phyloP scores from a whole-genome alignment of 2,113 vertebrate genomes.

The Onychostoma macrolepis region DNA sequence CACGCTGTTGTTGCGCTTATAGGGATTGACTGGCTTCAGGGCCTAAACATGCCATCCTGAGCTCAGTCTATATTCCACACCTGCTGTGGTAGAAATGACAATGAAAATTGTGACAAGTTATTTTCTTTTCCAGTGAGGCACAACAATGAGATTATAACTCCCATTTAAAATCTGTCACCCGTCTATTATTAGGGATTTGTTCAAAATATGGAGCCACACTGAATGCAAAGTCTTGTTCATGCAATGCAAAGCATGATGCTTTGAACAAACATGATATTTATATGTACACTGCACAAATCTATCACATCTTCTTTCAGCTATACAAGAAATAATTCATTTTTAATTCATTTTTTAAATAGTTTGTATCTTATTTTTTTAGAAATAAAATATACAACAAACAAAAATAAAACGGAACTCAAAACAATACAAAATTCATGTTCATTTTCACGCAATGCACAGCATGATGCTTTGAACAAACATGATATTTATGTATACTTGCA shows the following conservation, averaged over 20 bases:
- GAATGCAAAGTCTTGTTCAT: background rate
- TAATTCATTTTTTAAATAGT: background rate
- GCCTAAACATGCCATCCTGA: constrained; percentile 42
- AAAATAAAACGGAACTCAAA: background rate
- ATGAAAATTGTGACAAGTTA: constrained; percentile 46
- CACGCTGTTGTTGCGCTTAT: constrained; percentile 11
- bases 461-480: background rate
- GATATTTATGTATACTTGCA: background rate
- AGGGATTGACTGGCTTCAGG: constrained; percentile 50
- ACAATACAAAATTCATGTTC: background rate
- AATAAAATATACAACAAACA: background rate
- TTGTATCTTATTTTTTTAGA: background rate
- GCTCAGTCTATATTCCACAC: constrained; percentile 48
- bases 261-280: background rate
- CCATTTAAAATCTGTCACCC: constrained; percentile 31
- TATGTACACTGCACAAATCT: background rate
- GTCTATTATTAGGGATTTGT: constrained; percentile 34
- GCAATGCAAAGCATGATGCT: background rate
- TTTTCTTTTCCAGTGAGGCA: constrained; percentile 46
- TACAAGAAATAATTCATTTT: background rate
- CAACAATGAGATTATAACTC: constrained; percentile 40
- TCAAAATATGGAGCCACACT: background rate
- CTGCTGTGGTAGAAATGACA: constrained; percentile 54
- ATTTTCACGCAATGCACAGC: background rate
- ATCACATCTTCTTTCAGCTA: background rate